Conservation (phyloP, 2,888 invertebrate species). For the Melinopterus prodromus region DNA sequence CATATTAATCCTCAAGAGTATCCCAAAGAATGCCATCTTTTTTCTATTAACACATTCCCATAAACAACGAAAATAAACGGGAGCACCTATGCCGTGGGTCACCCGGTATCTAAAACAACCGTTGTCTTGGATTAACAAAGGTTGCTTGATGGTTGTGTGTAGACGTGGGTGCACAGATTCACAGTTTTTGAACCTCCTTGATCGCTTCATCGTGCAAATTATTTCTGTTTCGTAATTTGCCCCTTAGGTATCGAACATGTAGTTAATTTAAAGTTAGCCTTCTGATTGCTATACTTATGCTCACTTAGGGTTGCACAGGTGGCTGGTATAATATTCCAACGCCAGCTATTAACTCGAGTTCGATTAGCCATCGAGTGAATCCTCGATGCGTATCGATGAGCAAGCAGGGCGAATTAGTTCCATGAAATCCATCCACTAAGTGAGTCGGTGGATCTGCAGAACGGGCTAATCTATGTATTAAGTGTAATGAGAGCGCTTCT, state of each 20-base stretch:
- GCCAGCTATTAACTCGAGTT: not conserved
- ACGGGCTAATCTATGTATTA: not conserved
- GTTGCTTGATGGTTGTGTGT: too few species aligned
- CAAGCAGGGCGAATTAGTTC: not conserved
- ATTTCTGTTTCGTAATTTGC: conserved; percentile 41
- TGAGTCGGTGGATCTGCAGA: not conserved
- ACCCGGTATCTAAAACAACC: too few species aligned
- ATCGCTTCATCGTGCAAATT: conserved; percentile 44
- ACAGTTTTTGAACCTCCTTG: conserved; percentile 5
- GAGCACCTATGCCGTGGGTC: too few species aligned
- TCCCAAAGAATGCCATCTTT: too few species aligned
- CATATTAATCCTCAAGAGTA: too few species aligned
- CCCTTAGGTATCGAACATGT: conserved; percentile 35
- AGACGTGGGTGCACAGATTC: not conserved
- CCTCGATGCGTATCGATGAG: not conserved
- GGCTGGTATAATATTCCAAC: conserved; percentile 12
- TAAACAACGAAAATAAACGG: too few species aligned
- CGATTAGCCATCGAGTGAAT: not conserved
- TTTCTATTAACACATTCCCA: too few species aligned
- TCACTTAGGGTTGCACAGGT: conserved; percentile 16
- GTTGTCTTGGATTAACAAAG: too few species aligned
- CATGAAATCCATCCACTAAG: not conserved
- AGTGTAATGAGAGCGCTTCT: not conserved
- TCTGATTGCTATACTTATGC: conserved; percentile 34
- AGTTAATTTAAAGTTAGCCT: conserved; percentile 32